phyloP scores from a whole-genome alignment of 2,797 vertebrate species.

The Myripristis murdjan region DNA sequence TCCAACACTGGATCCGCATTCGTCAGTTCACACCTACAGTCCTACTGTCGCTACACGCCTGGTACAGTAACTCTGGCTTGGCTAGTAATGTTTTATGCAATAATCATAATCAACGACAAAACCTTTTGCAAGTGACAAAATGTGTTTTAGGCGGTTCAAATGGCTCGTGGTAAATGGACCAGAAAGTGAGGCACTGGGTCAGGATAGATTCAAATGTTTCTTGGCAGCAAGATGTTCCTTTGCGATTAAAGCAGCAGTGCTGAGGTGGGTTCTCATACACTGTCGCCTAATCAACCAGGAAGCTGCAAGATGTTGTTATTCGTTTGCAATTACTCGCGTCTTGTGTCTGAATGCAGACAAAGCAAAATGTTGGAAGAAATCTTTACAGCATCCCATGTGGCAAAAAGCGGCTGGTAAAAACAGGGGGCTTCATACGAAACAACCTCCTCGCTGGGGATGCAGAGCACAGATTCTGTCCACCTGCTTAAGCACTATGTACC shows the following conservation, averaged over 20 bases:
- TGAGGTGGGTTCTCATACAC: background rate
- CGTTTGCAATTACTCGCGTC: conserved; percentile 1
- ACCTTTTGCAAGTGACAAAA: too few species aligned
- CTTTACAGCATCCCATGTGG: background rate
- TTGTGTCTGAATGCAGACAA: background rate
- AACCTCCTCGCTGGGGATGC: background rate
- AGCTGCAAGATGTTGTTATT: conserved; percentile 11
- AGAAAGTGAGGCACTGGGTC: too few species aligned
- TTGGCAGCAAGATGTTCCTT: background rate
- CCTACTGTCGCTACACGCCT: background rate
- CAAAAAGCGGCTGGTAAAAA: background rate
- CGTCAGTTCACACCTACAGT: background rate
- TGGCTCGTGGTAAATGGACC: background rate
- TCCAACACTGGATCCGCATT: conserved; percentile 20
- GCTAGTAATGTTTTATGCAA: conserved; percentile 20
- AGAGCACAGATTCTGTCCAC: background rate
- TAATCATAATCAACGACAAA: background rate
- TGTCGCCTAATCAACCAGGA: background rate
- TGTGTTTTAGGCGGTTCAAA: background rate
- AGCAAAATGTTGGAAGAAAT: background rate
- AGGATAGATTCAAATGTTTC: background rate
- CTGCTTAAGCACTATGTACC: background rate
- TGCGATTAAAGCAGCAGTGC: background rate
- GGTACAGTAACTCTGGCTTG: background rate
- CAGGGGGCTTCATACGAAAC: background rate